Conservation (phyloP, 2,113 vertebrate species). For the Hippocampus comes region DNA sequence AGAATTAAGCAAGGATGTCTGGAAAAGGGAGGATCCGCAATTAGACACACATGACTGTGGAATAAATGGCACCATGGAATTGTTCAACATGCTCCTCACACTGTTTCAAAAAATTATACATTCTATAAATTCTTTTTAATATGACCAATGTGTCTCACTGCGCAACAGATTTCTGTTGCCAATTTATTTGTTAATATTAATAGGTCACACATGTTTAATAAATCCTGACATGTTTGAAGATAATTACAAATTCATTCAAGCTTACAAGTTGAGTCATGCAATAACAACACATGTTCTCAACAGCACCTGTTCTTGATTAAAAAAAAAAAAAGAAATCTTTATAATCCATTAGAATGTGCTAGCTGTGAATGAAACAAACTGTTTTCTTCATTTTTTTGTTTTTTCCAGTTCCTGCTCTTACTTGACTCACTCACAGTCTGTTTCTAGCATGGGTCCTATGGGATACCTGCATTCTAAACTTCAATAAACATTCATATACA, state of each 20-base stretch:
- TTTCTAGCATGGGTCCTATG: background rate
- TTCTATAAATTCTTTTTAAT: background rate
- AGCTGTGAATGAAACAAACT: background rate
- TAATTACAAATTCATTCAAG: background rate
- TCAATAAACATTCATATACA: background rate
- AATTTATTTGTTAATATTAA: background rate
- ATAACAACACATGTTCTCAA: background rate
- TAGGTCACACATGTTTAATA: background rate
- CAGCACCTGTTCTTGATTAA: background rate
- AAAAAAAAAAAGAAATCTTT: background rate
- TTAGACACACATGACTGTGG: conserved; percentile 27
- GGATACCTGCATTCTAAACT: background rate
- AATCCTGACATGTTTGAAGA: background rate
- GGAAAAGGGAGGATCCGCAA: conserved; percentile 34
- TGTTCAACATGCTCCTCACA: conserved; percentile 27
- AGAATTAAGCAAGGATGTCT: conserved; percentile 61
- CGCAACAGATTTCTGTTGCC: background rate
- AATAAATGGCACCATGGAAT: conserved; percentile 26
- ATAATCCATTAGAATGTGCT: background rate
- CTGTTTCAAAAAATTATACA: background rate
- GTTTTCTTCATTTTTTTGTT: background rate
- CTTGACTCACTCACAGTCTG: background rate
- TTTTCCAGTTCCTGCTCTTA: background rate
- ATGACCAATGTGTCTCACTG: background rate
- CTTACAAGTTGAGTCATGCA: background rate